phyloP scores from a whole-genome alignment of 2,797 vertebrate genomes.

The Mico argentatus region DNA sequence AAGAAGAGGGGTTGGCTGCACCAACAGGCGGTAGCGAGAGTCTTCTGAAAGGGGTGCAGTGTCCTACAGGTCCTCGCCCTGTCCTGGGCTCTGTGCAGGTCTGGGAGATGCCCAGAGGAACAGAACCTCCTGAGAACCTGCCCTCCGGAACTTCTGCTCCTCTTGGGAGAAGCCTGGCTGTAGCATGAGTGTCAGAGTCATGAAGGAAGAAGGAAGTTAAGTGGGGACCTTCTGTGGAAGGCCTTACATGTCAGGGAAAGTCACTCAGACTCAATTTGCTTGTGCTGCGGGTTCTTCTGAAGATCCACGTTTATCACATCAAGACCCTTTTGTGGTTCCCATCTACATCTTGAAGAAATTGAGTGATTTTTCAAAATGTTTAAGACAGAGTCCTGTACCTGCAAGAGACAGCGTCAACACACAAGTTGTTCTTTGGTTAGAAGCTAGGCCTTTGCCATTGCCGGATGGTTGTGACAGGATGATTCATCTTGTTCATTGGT shows the following conservation, averaged over 20 bases:
- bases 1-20: not conserved
- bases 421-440: not conserved
- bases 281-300: not conserved
- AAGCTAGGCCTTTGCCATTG: not conserved
- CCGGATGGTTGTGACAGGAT: not conserved
- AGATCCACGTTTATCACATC: not conserved
- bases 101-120: not conserved
- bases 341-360: not conserved
- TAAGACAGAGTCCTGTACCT: not conserved
- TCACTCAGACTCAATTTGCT: not conserved
- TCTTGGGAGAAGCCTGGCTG: not conserved
- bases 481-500: not conserved
- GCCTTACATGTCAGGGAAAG: not conserved
- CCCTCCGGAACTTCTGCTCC: not conserved
- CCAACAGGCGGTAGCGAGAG: not conserved
- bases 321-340: not conserved
- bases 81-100: not conserved
- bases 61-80: not conserved
- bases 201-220: not conserved
- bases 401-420: not conserved
- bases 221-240: not conserved
- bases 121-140: not conserved
- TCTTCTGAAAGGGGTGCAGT: not conserved
- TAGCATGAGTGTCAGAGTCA: rapidly evolving
- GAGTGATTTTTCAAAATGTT: not conserved